phyloP scores from a whole-genome alignment of 2,888 invertebrate species.

The Limenitis camilla region DNA sequence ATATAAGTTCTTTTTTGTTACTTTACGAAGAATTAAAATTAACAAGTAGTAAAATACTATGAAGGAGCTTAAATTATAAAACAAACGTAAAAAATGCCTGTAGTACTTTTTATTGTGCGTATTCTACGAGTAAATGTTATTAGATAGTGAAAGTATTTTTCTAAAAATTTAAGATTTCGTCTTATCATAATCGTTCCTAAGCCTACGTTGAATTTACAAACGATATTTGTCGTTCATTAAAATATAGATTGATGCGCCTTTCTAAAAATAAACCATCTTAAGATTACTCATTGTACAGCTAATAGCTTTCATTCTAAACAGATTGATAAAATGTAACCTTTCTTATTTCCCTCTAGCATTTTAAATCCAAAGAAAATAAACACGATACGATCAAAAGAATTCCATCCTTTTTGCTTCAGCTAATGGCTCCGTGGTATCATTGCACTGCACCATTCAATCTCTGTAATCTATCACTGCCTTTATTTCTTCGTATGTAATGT shows the following conservation, averaged over 20 bases:
- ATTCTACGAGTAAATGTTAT: neutral
- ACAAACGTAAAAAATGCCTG: no score
- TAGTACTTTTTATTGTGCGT: no score
- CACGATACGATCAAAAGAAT: constrained; percentile 49
- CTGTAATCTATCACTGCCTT: constrained; percentile 41
- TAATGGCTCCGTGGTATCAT: constrained; percentile 59
- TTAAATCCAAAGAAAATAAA: constrained; percentile 23
- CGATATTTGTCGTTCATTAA: neutral
- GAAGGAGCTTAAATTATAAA: no score
- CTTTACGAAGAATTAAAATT: no score
- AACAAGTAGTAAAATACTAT: no score
- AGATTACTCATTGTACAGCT: constrained; percentile 1
- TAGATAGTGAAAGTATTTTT: neutral
- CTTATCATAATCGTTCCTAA: no score
- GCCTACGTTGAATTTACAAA: no score
- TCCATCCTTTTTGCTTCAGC: constrained; percentile 53
- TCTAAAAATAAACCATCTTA: neutral
- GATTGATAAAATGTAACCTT: constrained; percentile 20
- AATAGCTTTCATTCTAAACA: constrained; percentile 12
- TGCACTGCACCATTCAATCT: constrained; percentile 63
- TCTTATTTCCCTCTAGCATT: constrained; percentile 20
- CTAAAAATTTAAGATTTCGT: no score
- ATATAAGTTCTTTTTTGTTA: no score
- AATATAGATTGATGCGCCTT: neutral
- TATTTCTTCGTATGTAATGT: constrained; percentile 23